phyloP scores from a whole-genome alignment of 2,113 vertebrate species.

The Crotalus tigris region DNA sequence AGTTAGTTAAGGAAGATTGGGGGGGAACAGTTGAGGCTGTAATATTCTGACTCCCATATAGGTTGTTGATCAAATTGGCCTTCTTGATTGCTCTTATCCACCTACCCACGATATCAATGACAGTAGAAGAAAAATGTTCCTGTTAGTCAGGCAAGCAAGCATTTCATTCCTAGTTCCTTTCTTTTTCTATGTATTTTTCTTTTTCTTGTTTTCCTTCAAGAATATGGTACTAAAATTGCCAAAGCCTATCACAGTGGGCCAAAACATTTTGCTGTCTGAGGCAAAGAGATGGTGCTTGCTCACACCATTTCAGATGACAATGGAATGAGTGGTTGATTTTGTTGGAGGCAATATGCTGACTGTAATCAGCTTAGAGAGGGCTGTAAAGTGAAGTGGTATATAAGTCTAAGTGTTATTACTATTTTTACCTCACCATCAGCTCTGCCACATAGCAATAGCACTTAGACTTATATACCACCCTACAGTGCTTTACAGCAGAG shows the following conservation, averaged over 20 bases:
- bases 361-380: too few species aligned
- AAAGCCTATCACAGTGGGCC: neutral
- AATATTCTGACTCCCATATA: neutral
- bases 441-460: neutral
- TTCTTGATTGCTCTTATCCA: neutral
- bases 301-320: neutral
- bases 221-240: neutral
- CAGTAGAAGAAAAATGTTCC: neutral
- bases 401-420: too few species aligned
- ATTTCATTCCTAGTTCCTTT: neutral
- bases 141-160: neutral
- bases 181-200: neutral
- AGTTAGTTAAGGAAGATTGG: neutral
- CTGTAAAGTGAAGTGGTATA: too few species aligned
- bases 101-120: neutral
- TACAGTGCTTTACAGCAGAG: neutral
- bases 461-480: neutral
- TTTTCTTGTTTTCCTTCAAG: neutral
- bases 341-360: too few species aligned
- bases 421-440: neutral
- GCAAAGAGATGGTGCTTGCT: neutral
- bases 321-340: neutral
- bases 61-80: neutral
- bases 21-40: neutral
- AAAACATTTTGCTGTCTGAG: neutral